Evolutionary conservation across 2,888 invertebrate species (phyloP).

Genomic region (Romanomermis culicivorax): DNA sequence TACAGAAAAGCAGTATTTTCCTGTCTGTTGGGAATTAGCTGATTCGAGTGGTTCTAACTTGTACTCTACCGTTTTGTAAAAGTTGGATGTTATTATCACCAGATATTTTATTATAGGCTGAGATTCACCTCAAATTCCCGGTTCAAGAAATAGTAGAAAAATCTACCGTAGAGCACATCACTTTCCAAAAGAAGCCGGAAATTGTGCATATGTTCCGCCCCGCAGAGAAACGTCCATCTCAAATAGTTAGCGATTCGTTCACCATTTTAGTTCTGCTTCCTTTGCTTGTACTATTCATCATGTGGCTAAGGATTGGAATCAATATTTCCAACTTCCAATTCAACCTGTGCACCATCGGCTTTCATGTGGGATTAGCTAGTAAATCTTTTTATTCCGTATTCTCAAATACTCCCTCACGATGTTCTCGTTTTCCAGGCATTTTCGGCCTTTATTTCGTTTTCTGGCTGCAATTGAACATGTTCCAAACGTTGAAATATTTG

Average conservation of each 20-base stretch:
- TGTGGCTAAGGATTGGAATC: constrained; percentile 68
- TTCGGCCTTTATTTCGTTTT: constrained; percentile 67
- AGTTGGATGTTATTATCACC: no score
- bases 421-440: constrained; percentile 41
- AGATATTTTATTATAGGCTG: constrained; percentile 31
- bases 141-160: constrained; percentile 31
- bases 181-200: constrained; percentile 19
- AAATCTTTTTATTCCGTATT: constrained; percentile 13
- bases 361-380: constrained; percentile 71
- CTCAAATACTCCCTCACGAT: not conserved
- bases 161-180: constrained; percentile 15
- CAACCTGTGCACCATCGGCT: constrained; percentile 55
- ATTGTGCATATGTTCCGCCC: constrained; percentile 59
- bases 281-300: constrained; percentile 51
- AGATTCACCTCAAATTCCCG: constrained; percentile 49
- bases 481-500: constrained; percentile 72
- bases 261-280: constrained; percentile 60
- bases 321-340: constrained; percentile 62
- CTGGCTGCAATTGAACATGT: constrained; percentile 87
- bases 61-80: no score
- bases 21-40: no score
- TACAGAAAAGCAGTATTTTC: not conserved
- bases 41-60: no score
- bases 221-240: constrained; percentile 73
- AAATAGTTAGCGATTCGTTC: constrained; percentile 67